Evolutionary conservation across 2,113 vertebrate genomes (phyloP).

Genomic region (Hemichromis elongatus): DNA sequence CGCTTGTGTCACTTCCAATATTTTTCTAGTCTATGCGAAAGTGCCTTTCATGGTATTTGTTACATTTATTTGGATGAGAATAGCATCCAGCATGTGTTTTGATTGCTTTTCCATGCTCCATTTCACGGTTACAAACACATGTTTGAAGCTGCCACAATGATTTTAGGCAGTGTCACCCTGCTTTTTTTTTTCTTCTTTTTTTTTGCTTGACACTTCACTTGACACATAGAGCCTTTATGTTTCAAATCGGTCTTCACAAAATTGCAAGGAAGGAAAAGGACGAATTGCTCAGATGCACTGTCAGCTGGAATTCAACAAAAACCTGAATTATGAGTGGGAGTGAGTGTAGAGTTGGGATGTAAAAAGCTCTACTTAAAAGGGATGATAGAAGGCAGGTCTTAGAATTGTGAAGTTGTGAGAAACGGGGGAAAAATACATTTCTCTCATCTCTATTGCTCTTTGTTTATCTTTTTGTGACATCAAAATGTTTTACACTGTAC

Average conservation of each 20-base stretch:
- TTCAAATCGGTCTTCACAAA: slow-evolving; percentile 27
- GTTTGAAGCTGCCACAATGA: slow-evolving; percentile 49
- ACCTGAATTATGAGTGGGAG: not conserved
- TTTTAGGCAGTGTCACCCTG: slow-evolving; percentile 35
- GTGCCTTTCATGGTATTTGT: slow-evolving; percentile 43
- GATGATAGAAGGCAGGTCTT: not conserved
- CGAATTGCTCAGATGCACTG: not conserved
- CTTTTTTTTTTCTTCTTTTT: not conserved
- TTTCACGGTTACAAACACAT: slow-evolving; percentile 46
- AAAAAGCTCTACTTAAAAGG: not conserved
- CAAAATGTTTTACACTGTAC: not conserved
- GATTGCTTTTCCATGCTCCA: slow-evolving; percentile 49
- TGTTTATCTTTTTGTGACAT: not conserved
- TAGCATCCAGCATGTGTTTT: slow-evolving; percentile 42
- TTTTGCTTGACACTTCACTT: slow-evolving; percentile 9
- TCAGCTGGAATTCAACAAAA: slow-evolving; percentile 15
- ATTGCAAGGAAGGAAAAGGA: slow-evolving; percentile 14
- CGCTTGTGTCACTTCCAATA: slow-evolving; percentile 20
- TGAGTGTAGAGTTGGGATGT: not conserved
- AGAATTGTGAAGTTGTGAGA: not conserved
- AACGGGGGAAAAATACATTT: not conserved
- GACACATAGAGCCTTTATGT: slow-evolving; percentile 12
- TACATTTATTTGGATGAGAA: slow-evolving; percentile 49
- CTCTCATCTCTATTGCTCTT: not conserved
- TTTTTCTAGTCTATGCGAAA: slow-evolving; percentile 20